Evolutionary conservation across 2,888 invertebrate species (phyloP).

Genomic region (Ichneumon xanthorius): DNA sequence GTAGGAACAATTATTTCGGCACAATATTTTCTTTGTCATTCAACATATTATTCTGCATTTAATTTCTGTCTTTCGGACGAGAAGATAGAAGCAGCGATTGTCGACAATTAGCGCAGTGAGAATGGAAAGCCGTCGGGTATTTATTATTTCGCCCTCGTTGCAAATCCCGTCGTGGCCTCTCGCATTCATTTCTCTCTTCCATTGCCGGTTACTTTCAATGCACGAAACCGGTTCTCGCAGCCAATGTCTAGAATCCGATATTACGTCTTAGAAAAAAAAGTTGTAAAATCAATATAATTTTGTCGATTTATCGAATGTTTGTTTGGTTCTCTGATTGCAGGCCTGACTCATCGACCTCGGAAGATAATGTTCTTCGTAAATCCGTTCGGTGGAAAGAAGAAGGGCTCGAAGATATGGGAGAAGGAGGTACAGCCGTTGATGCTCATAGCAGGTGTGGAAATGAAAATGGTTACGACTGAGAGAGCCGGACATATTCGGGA

Average conservation of each 20-base stretch:
- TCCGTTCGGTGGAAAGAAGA: conserved; percentile 93
- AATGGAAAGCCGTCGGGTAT: conserved; percentile 21
- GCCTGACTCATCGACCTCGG: conserved; percentile 88
- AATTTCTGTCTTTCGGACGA: background rate
- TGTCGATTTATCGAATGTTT: conserved; percentile 9
- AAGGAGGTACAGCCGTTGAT: conserved; percentile 90
- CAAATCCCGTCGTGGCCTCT: background rate
- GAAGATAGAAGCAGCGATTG: background rate
- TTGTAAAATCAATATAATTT: conserved; percentile 1
- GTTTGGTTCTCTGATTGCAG: conserved; percentile 78
- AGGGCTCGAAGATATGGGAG: conserved; percentile 90
- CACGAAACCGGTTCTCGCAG: conserved; percentile 46
- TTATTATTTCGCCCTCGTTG: conserved; percentile 9
- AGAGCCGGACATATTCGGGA: conserved; percentile 92
- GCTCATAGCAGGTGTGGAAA: conserved; percentile 88
- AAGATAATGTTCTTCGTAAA: conserved; percentile 92
- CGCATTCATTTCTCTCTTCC: background rate
- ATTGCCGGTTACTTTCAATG: conserved; percentile 27
- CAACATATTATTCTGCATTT: background rate
- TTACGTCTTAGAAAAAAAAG: conserved; percentile 14
- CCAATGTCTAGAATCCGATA: background rate
- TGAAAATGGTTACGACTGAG: conserved; percentile 89
- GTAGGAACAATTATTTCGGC: background rate
- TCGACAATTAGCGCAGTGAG: conserved; percentile 4
- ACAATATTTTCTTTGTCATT: background rate